These are phyloP conservation scores for Cryptomyrus ogoouensis DNA, from an alignment of 2,113 vertebrate species.

Conservation along the genomic window DNA sequence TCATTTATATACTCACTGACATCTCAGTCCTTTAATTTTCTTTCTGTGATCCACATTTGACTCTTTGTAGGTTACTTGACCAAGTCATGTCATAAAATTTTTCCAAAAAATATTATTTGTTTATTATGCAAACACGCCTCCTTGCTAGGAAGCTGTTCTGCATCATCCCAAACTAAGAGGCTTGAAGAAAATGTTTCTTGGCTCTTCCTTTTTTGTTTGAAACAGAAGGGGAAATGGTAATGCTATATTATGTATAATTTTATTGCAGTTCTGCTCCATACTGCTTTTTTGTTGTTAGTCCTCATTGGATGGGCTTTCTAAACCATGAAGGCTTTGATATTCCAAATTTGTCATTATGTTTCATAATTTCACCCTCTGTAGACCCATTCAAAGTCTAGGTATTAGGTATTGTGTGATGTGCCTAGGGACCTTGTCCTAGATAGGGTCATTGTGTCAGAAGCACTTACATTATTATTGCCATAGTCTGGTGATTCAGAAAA, in stretches of 20 bases:
- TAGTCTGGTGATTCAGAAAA: slow-evolving; percentile 5
- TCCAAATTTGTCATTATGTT: not conserved
- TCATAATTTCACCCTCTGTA: slow-evolving; percentile 9
- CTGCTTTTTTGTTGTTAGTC: not conserved
- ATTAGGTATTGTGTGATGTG: slow-evolving; percentile 4
- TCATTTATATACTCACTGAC: not conserved
- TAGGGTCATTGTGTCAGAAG: slow-evolving; percentile 7
- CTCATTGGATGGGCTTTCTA: not conserved
- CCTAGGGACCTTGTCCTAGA: not conserved
- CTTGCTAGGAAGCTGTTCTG: not conserved
- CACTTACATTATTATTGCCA: not conserved
- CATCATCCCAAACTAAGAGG: slow-evolving; percentile 38
- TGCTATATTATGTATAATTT: not conserved
- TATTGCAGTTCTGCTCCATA: not conserved
- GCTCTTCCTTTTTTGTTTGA: slow-evolving; percentile 50
- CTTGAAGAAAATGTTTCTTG: slow-evolving; percentile 78
- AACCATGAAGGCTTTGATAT: not conserved
- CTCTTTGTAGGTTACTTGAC: not conserved
- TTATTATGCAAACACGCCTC: not conserved
- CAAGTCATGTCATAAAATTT: not conserved
- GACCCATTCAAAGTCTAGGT: not conserved
- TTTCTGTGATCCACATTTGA: not conserved
- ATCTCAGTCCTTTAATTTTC: not conserved
- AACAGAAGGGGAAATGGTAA: slow-evolving; percentile 7
- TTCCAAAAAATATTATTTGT: slow-evolving; percentile 28